Evolutionary conservation across 2,888 invertebrate species (phyloP), one percentile per base, ranked within the genome.

Genomic region (Poecilobothrus nobilitatus): DNA sequence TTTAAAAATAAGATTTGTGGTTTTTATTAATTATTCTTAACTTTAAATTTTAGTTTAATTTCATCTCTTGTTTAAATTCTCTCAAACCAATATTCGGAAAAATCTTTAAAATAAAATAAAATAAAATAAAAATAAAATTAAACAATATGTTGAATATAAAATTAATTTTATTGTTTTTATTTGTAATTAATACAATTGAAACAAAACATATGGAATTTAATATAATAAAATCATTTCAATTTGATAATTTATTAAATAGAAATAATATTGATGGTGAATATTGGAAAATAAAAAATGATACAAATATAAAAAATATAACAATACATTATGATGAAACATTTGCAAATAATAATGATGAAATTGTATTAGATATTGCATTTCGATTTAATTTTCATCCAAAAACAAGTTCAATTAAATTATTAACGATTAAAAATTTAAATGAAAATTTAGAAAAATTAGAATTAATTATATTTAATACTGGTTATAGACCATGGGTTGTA

Each of bases 251-350:
- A 15, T 1, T 12, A 53, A 53, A 53, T 53, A 6, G 15, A 53
- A 53, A 53, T 53, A 12, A 53, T 53, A 18, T 53, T 53, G 53
- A 53, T 53, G 53, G 53, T 53, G 53, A 53, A 53, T 53, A 53
- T 53, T 53, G 15, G 5, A 53, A 53, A 18, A 18, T 53, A 18
- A n/a, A 5, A 53, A 53, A 53, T 6, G n/a, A 53, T 41, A 18
- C 15, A 18, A 18, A 53, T n/a, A 18, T 12, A 6, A 53, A 18
- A 53, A 53, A 53, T 53, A 12, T 53, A 53, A 53, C 53, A 53
- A 12, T 53, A 53, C 9, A 53, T 53, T 53, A 18, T 53, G 18
- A 18, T 53, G 53, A 53, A 53, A 53, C 27, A 27, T 27, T 53
- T 53, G 1, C 15, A 18, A 53, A 53, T 12, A 53, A 53, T 53